Percentiles rank a stretch among this genome's conserved stretches.
Conservation (phyloP, 2,113 vertebrate species). For the Reinhardtius hippoglossoides region DNA sequence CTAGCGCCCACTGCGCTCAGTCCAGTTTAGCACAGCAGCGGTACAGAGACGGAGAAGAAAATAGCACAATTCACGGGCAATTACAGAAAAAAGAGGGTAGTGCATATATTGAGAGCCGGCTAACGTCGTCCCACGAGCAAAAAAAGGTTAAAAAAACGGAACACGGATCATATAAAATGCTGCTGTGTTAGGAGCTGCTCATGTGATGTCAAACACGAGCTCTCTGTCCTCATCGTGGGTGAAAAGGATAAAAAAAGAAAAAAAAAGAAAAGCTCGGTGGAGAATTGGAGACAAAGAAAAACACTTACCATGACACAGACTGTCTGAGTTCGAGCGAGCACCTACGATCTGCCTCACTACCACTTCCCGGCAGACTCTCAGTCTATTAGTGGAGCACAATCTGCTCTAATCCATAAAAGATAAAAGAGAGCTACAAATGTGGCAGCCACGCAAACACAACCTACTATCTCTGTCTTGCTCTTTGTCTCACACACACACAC, state of each 20-base stretch:
- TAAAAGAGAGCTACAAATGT: constrained; percentile 62
- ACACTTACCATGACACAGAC: constrained; percentile 38
- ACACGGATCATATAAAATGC: constrained; percentile 19
- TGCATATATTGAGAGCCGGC: constrained; percentile 29
- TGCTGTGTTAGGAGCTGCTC: constrained; percentile 17
- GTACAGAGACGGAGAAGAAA: constrained; percentile 58
- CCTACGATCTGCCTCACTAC: constrained; percentile 18
- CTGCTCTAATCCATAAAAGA: constrained; percentile 66
- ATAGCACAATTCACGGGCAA: constrained; percentile 72
- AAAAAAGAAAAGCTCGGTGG: constrained; percentile 10
- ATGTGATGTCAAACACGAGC: constrained; percentile 34
- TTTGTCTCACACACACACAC: constrained; percentile 33
- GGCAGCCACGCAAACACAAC: constrained; percentile 45
- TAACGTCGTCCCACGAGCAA: constrained; percentile 34
- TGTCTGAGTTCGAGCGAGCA: constrained; percentile 22
- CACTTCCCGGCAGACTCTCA: constrained; percentile 25
- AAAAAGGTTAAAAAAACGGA: constrained; percentile 17
- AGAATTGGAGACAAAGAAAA: constrained; percentile 62
- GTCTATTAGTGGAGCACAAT: constrained; percentile 42
- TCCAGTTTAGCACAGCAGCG: constrained; percentile 75
- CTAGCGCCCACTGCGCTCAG: constrained; percentile 76
- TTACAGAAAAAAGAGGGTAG: constrained; percentile 46
- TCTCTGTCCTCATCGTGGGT: constrained; percentile 22
- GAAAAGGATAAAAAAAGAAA: background rate
- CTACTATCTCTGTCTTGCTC: constrained; percentile 52